Evolutionary conservation across 2,797 vertebrate genomes (phyloP).

Genomic region (Anabas testudineus): DNA sequence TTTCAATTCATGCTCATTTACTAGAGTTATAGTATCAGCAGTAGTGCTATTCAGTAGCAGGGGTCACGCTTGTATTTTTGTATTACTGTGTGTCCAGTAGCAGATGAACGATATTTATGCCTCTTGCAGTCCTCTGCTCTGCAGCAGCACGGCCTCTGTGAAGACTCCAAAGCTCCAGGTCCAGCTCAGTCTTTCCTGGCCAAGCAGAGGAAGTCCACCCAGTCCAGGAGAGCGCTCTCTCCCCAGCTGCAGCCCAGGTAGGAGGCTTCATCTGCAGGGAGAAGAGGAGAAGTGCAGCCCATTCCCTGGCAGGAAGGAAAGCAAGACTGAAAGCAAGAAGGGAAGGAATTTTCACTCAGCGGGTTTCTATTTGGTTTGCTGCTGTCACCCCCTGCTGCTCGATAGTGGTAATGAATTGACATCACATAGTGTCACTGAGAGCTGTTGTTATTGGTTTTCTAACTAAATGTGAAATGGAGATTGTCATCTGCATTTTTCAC

Average conservation of each 20-base stretch:
- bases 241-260: slow-evolving; percentile 65
- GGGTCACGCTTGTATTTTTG: not conserved
- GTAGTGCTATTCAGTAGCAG: not conserved
- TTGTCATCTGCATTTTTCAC: not conserved
- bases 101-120: slow-evolving; percentile 19
- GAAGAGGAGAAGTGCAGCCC: slow-evolving; percentile 6
- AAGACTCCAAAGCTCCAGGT: slow-evolving; percentile 58
- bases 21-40: not conserved
- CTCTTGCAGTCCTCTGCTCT: slow-evolving; percentile 81
- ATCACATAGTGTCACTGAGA: not conserved
- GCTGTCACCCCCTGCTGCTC: slow-evolving; percentile 71
- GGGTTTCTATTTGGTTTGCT: slow-evolving; percentile 49
- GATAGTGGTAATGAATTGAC: slow-evolving; percentile 15
- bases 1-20: not conserved
- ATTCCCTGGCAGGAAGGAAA: slow-evolving; percentile 5
- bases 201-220: slow-evolving; percentile 86
- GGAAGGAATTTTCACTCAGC: not conserved
- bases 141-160: slow-evolving; percentile 76
- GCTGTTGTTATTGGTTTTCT: not conserved
- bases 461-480: slow-evolving; percentile 9
- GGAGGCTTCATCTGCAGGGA: slow-evolving; percentile 25
- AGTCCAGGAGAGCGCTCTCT: slow-evolving; percentile 66
- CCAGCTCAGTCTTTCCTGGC: slow-evolving; percentile 89
- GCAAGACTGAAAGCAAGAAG: not conserved
- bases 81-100: not conserved